These are phyloP conservation scores for Diorhabda carinulata DNA, from an alignment of 1,140 invertebrate genomes.

Conservation along the genomic window DNA sequence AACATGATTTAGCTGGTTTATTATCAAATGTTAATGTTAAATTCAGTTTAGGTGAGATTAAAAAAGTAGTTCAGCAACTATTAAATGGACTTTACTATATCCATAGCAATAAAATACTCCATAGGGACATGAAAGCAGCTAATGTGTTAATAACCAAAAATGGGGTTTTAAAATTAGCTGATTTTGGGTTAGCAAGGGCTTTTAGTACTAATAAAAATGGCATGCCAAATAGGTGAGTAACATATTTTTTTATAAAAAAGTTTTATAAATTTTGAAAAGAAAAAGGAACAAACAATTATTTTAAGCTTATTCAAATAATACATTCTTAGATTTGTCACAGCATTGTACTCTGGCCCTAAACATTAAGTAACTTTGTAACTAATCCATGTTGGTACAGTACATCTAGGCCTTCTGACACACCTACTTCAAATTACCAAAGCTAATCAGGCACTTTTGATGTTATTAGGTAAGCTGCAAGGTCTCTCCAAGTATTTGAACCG, in stretches of 20 bases:
- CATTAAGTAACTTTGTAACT: no score
- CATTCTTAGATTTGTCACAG: no score
- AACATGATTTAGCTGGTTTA: conserved; percentile 96
- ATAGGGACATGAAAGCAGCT: conserved; percentile 98
- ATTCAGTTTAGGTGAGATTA: conserved; percentile 95
- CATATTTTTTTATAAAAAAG: not conserved
- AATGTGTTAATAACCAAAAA: conserved; percentile 97
- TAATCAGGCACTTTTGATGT: no score
- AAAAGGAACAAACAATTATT: no score
- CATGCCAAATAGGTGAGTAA: conserved; percentile 65
- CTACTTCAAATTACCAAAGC: no score
- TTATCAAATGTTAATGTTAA: conserved; percentile 95
- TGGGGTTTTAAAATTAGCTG: conserved; percentile 90
- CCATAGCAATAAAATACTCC: conserved; percentile 93
- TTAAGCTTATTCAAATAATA: no score
- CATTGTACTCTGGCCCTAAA: no score
- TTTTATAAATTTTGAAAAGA: no score
- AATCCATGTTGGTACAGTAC: no score
- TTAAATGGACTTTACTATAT: conserved; percentile 96
- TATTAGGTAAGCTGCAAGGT: no score
- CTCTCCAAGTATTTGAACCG: no score
- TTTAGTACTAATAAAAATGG: conserved; percentile 87
- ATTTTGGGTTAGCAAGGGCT: conserved; percentile 88
- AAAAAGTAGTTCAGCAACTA: conserved; percentile 97
- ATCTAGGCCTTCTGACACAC: no score